Evolutionary conservation across 2,888 invertebrate genomes (phyloP), one percentile per base, ranked within the genome.

Genomic region (Alcis repandata): DNA sequence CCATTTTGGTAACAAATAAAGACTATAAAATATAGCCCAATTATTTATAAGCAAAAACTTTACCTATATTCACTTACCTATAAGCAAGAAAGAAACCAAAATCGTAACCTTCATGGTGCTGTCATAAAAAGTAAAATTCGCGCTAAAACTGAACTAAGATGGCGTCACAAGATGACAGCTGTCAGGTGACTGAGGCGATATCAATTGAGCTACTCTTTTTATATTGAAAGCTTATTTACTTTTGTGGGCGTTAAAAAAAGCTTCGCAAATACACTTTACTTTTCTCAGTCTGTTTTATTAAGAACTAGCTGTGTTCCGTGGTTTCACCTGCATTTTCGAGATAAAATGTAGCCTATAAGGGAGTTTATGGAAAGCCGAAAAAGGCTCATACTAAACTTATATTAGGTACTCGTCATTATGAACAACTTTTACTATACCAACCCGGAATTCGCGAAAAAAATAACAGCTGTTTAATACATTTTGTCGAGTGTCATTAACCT

Each of bases 61-160:
- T n/a, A n/a, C n/a, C n/a, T n/a, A n/a, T 41, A 20, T 43, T 33
- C 20, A 62, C 61, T 62, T n/a, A 62, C 61, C 61, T 33, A 62
- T 17, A 49, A 54, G 40, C 33, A 56, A 33, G 9, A 62, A 4
- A 32, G n/a, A 49, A 43, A 62, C 43, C 1, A 62, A 41, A 13
- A 32, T 40, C 1, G 20, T 49, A 1, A 54, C 0, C 51, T 57
- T 62, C 4, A 46, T 52, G 57, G 56, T 57, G 11, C 6, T 27
- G 7, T 36, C 8, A 8, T 11, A 19, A 7, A n/a, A 15, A 52
- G 10, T 17, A n/a, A n/a, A n/a, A n/a, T 52, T 32, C 45, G 33
- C 45, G 45, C 11, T n/a, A 36, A 46, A 19, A 19, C 45, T 10
- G 9, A 38, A 22, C n/a, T 22, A 56, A 45, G 19, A 56, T 45